phyloP scores from a whole-genome alignment of 2,797 vertebrate genomes.

The Salmo trutta region DNA sequence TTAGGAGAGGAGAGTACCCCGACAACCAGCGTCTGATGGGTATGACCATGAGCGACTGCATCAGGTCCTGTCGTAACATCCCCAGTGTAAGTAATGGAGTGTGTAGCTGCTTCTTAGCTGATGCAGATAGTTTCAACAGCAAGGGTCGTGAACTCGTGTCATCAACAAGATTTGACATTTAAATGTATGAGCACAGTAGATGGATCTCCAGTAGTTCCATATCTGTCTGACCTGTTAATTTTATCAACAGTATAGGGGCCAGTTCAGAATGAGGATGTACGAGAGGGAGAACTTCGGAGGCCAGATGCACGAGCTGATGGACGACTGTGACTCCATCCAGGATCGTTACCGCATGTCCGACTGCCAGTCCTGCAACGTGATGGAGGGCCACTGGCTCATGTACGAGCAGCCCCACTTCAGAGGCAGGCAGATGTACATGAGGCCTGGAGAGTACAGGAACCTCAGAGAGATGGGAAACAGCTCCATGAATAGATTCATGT shows the following conservation, averaged over 20 bases:
- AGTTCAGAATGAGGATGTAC: slow-evolving; percentile 58
- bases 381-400: slow-evolving; percentile 12
- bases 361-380: slow-evolving; percentile 21
- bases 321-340: slow-evolving; percentile 12
- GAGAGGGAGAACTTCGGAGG: slow-evolving; percentile 34
- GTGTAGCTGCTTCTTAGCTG: neutral
- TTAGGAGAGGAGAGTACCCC: slow-evolving; percentile 65
- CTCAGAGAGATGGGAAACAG: slow-evolving; percentile 49
- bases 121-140: neutral
- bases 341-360: slow-evolving; percentile 17
- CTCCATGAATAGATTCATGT: slow-evolving; percentile 56
- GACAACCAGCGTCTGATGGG: slow-evolving; percentile 70
- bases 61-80: slow-evolving; percentile 62
- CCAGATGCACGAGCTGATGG: slow-evolving; percentile 18
- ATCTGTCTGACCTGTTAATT: neutral
- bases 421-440: slow-evolving; percentile 63
- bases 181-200: neutral
- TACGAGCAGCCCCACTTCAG: slow-evolving; percentile 46
- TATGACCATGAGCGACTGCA: slow-evolving; percentile 62
- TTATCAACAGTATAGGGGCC: slow-evolving; percentile 57
- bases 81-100: slow-evolving; percentile 49
- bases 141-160: neutral
- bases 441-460: slow-evolving; percentile 68
- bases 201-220: neutral
- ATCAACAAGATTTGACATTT: neutral